Percentiles rank a stretch among this genome's conserved stretches.
These are phyloP conservation scores for Antheraea yamamai DNA, from an alignment of 2,888 invertebrate genomes.

Conservation along the genomic window DNA sequence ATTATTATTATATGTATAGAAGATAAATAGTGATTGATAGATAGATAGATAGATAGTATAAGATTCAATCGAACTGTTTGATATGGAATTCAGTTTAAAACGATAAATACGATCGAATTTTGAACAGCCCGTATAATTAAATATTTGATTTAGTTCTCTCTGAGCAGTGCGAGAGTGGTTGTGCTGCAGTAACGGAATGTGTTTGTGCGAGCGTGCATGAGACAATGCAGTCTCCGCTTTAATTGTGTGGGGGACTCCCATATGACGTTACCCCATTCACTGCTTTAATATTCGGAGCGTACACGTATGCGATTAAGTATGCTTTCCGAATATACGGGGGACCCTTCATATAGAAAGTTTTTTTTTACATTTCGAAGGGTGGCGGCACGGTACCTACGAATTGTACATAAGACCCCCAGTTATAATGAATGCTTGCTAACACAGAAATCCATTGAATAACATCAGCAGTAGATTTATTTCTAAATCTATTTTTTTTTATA, in stretches of 20 bases:
- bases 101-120: slow-evolving; percentile 26
- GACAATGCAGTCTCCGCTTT: slow-evolving; percentile 63
- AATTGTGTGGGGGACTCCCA: slow-evolving; percentile 69
- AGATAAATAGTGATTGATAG: no score
- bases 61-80: slow-evolving; percentile 35
- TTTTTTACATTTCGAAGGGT: slow-evolving; percentile 66
- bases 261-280: slow-evolving; percentile 76
- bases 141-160: background rate
- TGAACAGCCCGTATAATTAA: slow-evolving; percentile 9
- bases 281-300: slow-evolving; percentile 74
- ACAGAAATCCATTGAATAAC: slow-evolving; percentile 44
- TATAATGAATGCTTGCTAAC: slow-evolving; percentile 59
- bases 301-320: slow-evolving; percentile 76
- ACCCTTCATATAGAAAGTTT: slow-evolving; percentile 61
- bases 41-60: slow-evolving; percentile 28
- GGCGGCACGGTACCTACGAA: slow-evolving; percentile 62
- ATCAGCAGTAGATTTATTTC: slow-evolving; percentile 22
- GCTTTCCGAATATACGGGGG: slow-evolving; percentile 76
- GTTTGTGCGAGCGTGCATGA: slow-evolving; percentile 44
- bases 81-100: slow-evolving; percentile 36
- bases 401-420: slow-evolving; percentile 69
- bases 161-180: slow-evolving; percentile 31
- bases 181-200: slow-evolving; percentile 56
- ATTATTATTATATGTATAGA: no score
- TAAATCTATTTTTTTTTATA: slow-evolving; percentile 11